Evolutionary conservation across 1,140 invertebrate genomes (phyloP).

Genomic region (Heliothis virescens): DNA sequence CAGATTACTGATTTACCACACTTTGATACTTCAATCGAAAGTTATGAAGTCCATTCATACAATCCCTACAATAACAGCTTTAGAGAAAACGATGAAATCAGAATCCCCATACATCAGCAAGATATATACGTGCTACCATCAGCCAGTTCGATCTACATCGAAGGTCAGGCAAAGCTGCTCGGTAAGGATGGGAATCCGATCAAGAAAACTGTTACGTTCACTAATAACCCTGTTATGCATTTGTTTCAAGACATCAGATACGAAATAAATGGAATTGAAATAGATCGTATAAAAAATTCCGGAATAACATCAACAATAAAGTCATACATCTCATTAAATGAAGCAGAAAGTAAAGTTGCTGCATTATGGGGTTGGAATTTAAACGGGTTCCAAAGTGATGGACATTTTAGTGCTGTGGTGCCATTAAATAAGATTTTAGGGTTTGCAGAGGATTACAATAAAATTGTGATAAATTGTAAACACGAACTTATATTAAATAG

Average conservation of each 20-base stretch:
- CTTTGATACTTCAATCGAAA: conserved; percentile 1
- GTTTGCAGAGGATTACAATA: no score
- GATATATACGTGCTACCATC: neutral
- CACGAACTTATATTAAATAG: no score
- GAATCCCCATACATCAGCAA: neutral
- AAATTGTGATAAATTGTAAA: no score
- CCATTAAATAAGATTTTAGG: no score
- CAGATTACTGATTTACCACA: neutral
- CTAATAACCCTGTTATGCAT: neutral
- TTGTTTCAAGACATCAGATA: conserved; percentile 12
- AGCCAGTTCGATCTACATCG: conserved; percentile 13
- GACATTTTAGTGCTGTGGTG: no score
- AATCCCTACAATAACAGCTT: conserved; percentile 7
- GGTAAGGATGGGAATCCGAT: conserved; percentile 6
- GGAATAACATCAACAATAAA: no score
- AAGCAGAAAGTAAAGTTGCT: no score
- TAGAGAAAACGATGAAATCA: conserved; percentile 15
- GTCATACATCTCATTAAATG: no score
- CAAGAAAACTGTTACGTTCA: conserved; percentile 10
- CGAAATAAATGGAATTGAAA: no score
- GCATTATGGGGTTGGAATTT: no score
- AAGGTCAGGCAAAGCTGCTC: conserved; percentile 12
- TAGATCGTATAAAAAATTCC: no score
- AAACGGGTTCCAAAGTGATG: no score
- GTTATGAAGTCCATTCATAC: conserved; percentile 10